Evolutionary conservation across 1,140 invertebrate genomes (phyloP).

Genomic region (Berghia stephanieae): DNA sequence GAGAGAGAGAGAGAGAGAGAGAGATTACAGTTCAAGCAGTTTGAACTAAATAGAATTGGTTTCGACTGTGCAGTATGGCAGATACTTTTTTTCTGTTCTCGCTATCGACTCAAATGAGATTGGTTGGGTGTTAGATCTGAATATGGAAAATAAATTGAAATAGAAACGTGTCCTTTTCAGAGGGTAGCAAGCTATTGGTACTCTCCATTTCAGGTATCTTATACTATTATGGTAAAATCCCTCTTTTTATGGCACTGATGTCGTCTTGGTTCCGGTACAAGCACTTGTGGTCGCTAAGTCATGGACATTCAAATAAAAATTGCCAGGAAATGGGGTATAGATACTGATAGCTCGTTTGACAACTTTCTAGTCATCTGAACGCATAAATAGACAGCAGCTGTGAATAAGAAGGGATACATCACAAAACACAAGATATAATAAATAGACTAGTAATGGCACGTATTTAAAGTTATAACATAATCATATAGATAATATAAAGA

Average conservation of each 20-base stretch:
- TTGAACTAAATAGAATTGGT: neutral
- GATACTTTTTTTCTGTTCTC: neutral
- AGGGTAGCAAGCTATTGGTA: neutral
- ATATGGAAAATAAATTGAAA: slow-evolving; percentile 12
- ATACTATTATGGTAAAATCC: too few relatives aligned
- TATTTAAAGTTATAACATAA: neutral
- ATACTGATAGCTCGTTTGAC: too few relatives aligned
- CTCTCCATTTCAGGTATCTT: too few relatives aligned
- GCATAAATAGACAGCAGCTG: too few relatives aligned
- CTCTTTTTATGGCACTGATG: too few relatives aligned
- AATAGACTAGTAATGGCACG: neutral
- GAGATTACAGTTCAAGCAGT: neutral
- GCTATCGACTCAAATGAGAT: neutral
- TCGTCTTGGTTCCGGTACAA: too few relatives aligned
- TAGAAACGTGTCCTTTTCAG: neutral
- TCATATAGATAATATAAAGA: neutral
- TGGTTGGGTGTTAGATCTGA: neutral
- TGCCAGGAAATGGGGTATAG: too few relatives aligned
- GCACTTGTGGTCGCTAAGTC: too few relatives aligned
- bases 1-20: slow-evolving; percentile 27
- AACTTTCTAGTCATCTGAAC: too few relatives aligned
- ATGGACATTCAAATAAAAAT: too few relatives aligned
- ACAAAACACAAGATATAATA: too few relatives aligned
- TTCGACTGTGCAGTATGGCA: neutral
- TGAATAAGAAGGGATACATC: too few relatives aligned